These are phyloP conservation scores for Montipora foliosa DNA, from an alignment of 64 coral and sea anemone species.

Conservation along the genomic window DNA sequence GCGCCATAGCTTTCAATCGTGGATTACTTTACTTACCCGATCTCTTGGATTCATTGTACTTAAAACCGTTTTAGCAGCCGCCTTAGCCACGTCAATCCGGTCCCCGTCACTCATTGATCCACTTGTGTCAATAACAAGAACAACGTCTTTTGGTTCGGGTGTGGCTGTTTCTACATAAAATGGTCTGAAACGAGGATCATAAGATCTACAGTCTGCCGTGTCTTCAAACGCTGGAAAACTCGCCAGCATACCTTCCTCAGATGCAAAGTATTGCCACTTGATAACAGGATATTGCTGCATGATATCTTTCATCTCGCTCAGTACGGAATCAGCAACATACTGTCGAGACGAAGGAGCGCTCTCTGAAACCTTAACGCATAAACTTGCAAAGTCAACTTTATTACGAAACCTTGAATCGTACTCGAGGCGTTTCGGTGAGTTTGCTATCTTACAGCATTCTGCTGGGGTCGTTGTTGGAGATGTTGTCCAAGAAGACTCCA, in stretches of 20 bases:
- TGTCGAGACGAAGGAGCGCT: neutral
- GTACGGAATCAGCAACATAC: neutral
- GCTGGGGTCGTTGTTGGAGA: neutral
- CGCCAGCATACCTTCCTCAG: constrained; percentile 6
- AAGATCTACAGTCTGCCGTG: constrained; percentile 21
- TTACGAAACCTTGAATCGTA: constrained; percentile 64
- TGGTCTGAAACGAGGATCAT: constrained; percentile 66
- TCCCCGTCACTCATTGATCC: constrained; percentile 50
- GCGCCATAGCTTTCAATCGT: no score
- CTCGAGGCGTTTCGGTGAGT: neutral
- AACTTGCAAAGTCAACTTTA: constrained; percentile 1
- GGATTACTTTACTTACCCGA: constrained; percentile 20
- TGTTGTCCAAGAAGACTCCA: constrained; percentile 41
- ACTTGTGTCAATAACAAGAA: constrained; percentile 72
- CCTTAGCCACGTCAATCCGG: constrained; percentile 45
- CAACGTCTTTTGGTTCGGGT: constrained; percentile 67
- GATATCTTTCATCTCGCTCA: constrained; percentile 33
- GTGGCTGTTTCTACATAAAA: constrained; percentile 77
- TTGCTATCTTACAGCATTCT: constrained; percentile 40
- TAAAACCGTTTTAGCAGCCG: constrained; percentile 69
- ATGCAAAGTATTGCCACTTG: constrained; percentile 73
- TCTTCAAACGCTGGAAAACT: constrained; percentile 39
- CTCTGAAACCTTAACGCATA: constrained; percentile 9
- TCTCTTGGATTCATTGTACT: constrained; percentile 76
- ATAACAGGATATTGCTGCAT: neutral